Evolutionary conservation across 2,113 vertebrate genomes (phyloP), one percentile per base, ranked within the genome.

Genomic region (Sardina pilchardus): DNA sequence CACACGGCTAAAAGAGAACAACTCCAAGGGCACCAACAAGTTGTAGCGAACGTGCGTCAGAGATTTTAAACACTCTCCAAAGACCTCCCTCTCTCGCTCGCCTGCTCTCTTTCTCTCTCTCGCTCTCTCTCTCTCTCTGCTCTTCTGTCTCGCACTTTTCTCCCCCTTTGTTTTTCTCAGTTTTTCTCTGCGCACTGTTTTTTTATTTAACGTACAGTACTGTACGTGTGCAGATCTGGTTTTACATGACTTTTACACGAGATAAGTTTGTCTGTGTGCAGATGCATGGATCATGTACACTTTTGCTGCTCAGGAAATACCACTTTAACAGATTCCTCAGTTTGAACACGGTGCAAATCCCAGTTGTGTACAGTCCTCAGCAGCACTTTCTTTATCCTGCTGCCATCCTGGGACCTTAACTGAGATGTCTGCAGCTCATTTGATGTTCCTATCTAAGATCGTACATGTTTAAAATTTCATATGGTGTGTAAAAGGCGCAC

Each of bases 31-130:
- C 71, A 78, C 71, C 9, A 16, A 17, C 71, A 78, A 78, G 71
- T 78, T 78, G 71, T 78, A 78, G 71, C 71, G 30, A 78, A 78
- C 4, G 71, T 78, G 71, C 71, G 71, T 78, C 71, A 78, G 26
- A 78, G 34, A 78, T 36, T 78, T 78, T 78, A 78, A 78, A 36
- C 71, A 78, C 71, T 78, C 71, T 78, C 71, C 71, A 78, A 78
- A 78, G 71, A 78, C 71, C 30, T 78, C 71, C 8, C 63, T 14
- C 26, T 14, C 63, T 30, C 63, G 12, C 63, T 71, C 30, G 12
- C 63, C 3, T 0, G 26, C n/a, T 34, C 63, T 71, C 71, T 14
- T 4, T 75, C 67, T 75, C 30, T 39, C 12, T 6, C 71, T 36
- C 67, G 3, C 10, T 16, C 67, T 16, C 67, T 75, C 30, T 30